Conservation (phyloP, 2,797 vertebrate species). For the Nannoperca obscura region DNA sequence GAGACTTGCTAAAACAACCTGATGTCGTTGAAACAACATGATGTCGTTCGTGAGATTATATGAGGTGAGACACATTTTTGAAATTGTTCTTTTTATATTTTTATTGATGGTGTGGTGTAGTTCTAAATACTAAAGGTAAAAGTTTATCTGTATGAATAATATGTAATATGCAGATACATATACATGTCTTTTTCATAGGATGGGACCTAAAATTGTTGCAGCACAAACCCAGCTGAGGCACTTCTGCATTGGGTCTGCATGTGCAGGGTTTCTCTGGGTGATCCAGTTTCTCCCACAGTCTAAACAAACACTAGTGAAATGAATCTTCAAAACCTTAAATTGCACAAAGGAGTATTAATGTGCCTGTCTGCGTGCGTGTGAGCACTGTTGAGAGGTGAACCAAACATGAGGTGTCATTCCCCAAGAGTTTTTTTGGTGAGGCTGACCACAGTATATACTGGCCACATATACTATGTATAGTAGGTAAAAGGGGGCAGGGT, state of each 20-base stretch:
- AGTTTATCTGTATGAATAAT: not conserved
- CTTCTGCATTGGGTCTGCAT: not conserved
- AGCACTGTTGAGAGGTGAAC: not conserved
- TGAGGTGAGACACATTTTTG: conserved; percentile 1
- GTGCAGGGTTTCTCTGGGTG: not conserved
- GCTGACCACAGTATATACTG: not conserved
- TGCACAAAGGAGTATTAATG: not conserved
- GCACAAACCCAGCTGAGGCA: not conserved
- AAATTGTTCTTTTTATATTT: not conserved
- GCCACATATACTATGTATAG: not conserved
- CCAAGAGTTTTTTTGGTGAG: no score
- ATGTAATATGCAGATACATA: not conserved
- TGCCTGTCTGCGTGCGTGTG: not conserved
- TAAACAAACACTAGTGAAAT: not conserved
- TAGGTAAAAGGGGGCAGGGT: not conserved
- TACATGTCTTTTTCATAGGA: not conserved
- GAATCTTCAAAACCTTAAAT: not conserved
- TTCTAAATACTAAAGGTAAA: not conserved
- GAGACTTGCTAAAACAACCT: not conserved
- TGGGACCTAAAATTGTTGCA: no score
- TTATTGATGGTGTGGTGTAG: not conserved
- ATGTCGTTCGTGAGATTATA: conserved; percentile 60
- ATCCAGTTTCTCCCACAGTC: not conserved
- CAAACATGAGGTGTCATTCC: no score
- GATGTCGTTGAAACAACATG: not conserved